Conservation (phyloP, 2,888 invertebrate species). For the Chymomyza caudatula region DNA sequence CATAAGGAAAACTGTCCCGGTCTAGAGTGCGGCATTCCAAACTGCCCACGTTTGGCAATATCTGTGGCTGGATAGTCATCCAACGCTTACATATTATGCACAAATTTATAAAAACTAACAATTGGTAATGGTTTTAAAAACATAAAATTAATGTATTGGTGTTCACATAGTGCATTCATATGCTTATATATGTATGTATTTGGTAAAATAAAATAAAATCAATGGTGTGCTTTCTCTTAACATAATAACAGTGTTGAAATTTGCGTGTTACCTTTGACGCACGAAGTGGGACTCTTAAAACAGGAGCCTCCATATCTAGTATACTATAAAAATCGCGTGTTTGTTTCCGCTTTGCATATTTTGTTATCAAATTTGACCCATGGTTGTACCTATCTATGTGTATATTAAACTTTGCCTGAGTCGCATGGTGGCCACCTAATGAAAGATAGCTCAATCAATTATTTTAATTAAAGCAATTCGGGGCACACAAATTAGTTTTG, state of each 20-base stretch:
- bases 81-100: background rate
- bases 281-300: too few species aligned
- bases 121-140: conserved; percentile 30
- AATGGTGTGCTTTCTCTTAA: background rate
- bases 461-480: too few species aligned
- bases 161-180: conserved; percentile 3
- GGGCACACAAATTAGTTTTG: background rate
- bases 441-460: background rate
- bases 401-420: background rate
- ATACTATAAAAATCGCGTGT: background rate
- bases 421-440: background rate
- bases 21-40: conserved; percentile 80
- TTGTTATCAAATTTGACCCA: background rate
- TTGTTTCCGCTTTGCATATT: background rate
- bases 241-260: background rate
- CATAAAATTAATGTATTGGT: conserved; percentile 42
- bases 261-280: background rate
- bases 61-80: conserved; percentile 59
- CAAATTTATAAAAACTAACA: conserved; percentile 24
- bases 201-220: background rate
- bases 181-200: background rate
- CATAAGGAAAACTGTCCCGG: conserved; percentile 51
- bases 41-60: conserved; percentile 81
- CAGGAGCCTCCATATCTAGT: too few species aligned
- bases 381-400: background rate